phyloP scores from a whole-genome alignment of 2,888 invertebrate species.

The Acanthosoma haemorrhoidale region DNA sequence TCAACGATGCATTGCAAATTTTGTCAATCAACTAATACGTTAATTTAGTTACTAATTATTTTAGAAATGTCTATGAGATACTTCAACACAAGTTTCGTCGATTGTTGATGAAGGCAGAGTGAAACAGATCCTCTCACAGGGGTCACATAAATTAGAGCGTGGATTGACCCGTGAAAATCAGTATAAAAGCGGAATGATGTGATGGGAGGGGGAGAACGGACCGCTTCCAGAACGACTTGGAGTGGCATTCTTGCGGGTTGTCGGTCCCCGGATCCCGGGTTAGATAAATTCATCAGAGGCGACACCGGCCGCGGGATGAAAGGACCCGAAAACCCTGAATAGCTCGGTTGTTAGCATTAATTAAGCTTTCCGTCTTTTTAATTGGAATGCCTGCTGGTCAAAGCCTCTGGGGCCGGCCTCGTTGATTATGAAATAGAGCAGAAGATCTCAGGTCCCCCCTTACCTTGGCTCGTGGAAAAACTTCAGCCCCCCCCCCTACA shows the following conservation, averaged over 20 bases:
- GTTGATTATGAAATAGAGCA: background rate
- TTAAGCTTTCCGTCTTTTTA: slow-evolving; percentile 31
- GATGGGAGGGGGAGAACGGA: background rate
- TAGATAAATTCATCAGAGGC: slow-evolving; percentile 3
- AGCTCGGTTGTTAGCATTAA: slow-evolving; percentile 27
- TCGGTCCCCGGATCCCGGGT: background rate
- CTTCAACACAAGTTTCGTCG: too few species aligned
- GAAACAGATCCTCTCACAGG: too few species aligned
- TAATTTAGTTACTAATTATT: too few species aligned
- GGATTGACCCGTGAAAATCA: background rate
- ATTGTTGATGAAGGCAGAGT: too few species aligned
- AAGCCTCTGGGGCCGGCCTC: background rate
- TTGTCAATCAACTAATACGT: too few species aligned
- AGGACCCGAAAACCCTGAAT: slow-evolving; percentile 17
- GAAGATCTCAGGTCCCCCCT: background rate
- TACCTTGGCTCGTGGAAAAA: background rate
- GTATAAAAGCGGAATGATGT: too few species aligned
- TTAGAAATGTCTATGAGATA: too few species aligned
- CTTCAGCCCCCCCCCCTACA: background rate
- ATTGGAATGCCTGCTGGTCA: slow-evolving; percentile 29
- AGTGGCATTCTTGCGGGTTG: background rate
- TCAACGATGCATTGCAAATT: too few species aligned
- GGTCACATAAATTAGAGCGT: background rate
- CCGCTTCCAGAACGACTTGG: too few species aligned
- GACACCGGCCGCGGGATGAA: background rate